Percentiles rank a stretch among this genome's conserved stretches.
phyloP scores from a whole-genome alignment of 2,888 invertebrate species.

The Nymphalis c-album region DNA sequence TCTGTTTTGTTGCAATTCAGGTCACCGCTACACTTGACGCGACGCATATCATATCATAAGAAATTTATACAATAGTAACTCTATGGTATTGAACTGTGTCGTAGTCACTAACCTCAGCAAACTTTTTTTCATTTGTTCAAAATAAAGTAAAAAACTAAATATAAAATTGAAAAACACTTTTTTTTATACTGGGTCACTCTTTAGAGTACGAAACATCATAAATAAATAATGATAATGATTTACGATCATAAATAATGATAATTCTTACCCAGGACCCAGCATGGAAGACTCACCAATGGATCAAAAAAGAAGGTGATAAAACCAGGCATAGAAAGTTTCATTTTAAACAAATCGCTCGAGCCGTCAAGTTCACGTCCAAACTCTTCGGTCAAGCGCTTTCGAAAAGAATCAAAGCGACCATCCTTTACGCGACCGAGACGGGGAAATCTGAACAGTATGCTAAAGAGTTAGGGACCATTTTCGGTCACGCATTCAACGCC shows the following conservation, averaged over 20 bases:
- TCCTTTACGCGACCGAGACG: slow-evolving; percentile 96
- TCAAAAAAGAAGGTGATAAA: slow-evolving; percentile 82
- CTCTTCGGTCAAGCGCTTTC: slow-evolving; percentile 96
- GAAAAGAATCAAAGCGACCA: slow-evolving; percentile 95
- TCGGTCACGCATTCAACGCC: slow-evolving; percentile 96
- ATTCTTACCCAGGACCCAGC: slow-evolving; percentile 85
- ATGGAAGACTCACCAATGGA: slow-evolving; percentile 96
- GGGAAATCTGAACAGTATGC: slow-evolving; percentile 97
- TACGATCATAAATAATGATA: background rate
- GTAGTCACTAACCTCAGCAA: too few relatives aligned
- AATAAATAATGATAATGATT: background rate
- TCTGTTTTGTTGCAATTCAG: too few relatives aligned
- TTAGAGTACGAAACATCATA: too few relatives aligned
- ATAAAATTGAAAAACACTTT: too few relatives aligned
- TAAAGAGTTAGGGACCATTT: slow-evolving; percentile 92
- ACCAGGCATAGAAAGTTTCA: slow-evolving; percentile 91
- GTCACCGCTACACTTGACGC: too few relatives aligned
- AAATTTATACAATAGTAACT: too few relatives aligned
- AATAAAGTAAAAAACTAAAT: too few relatives aligned
- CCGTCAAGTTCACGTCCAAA: slow-evolving; percentile 97
- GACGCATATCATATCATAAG: background rate
- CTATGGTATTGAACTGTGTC: too few relatives aligned
- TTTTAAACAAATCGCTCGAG: slow-evolving; percentile 96
- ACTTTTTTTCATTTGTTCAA: too few relatives aligned
- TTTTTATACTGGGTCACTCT: too few relatives aligned